phyloP scores from a whole-genome alignment of 2,113 vertebrate genomes.

The Rallus limicola region DNA sequence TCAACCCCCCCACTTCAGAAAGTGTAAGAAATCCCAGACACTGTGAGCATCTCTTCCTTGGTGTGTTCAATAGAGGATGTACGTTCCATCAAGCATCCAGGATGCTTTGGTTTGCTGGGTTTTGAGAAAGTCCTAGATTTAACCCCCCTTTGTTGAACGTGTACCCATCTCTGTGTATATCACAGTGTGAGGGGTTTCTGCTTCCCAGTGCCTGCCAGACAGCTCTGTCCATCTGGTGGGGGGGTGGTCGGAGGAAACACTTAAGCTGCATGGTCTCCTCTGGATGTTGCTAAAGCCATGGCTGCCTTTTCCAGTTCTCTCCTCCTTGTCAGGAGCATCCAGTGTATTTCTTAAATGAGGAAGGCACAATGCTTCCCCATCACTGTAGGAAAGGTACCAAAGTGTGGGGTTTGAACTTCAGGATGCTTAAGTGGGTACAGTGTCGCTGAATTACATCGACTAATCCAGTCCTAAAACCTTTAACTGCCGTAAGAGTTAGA shows the following conservation, averaged over 20 bases:
- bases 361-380: accelerated
- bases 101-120: neutral
- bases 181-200: neutral
- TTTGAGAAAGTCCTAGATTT: neutral
- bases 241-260: accelerated
- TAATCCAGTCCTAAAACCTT: neutral
- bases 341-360: neutral
- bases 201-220: neutral
- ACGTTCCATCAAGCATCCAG: neutral
- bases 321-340: neutral
- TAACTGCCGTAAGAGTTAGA: neutral
- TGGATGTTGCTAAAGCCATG: neutral
- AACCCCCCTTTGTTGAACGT: neutral
- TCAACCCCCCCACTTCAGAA: neutral
- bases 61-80: neutral
- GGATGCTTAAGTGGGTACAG: neutral
- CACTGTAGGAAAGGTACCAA: neutral
- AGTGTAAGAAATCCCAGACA: neutral
- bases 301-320: neutral
- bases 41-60: neutral
- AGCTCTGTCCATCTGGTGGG: neutral
- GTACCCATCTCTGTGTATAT: accelerated
- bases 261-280: neutral
- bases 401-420: neutral
- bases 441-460: neutral